A percentile compares a stretch with the other conserved stretches of the same genome.
These are phyloP conservation scores for Deilephila porcellus DNA, from an alignment of 2,888 invertebrate species.

Conservation along the genomic window DNA sequence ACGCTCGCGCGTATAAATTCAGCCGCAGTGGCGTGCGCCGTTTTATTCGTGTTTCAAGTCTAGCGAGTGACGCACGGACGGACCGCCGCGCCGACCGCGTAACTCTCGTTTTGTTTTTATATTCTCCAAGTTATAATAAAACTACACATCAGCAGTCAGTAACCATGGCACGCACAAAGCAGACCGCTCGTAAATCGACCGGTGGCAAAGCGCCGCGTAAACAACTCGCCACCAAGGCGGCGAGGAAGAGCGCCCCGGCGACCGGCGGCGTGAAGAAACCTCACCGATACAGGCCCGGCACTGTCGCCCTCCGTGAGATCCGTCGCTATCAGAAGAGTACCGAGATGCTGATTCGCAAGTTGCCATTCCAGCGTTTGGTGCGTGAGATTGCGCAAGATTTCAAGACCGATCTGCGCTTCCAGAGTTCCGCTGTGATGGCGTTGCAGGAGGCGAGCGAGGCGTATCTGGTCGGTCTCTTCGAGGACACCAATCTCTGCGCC, in stretches of 20 bases:
- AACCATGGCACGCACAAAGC: slow-evolving; percentile 89
- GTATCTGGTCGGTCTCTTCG: slow-evolving; percentile 91
- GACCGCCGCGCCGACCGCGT: too few species aligned
- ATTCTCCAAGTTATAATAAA: not conserved
- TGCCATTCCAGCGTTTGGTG: slow-evolving; percentile 95
- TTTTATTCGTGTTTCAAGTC: too few species aligned
- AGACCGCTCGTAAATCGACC: slow-evolving; percentile 95
- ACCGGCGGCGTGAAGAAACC: slow-evolving; percentile 86
- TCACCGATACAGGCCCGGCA: too few species aligned
- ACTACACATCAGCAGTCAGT: not conserved
- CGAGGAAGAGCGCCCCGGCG: slow-evolving; percentile 90
- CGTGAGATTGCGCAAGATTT: slow-evolving; percentile 97
- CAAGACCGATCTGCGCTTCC: slow-evolving; percentile 88
- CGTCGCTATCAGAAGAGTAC: slow-evolving; percentile 96
- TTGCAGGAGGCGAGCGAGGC: slow-evolving; percentile 89
- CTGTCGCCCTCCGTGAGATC: slow-evolving; percentile 95
- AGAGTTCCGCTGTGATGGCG: too few species aligned
- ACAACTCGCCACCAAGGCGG: slow-evolving; percentile 94
- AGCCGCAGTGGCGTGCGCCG: too few species aligned
- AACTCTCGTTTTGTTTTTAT: not conserved
- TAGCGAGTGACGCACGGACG: too few species aligned
- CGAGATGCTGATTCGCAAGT: slow-evolving; percentile 86
- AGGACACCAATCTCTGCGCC: slow-evolving; percentile 90
- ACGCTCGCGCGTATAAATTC: too few species aligned
- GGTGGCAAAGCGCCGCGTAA: slow-evolving; percentile 96